Evolutionary conservation across 1,140 invertebrate species (phyloP), one percentile per base, ranked within the genome.

Genomic region (Hirudo medicinalis): DNA sequence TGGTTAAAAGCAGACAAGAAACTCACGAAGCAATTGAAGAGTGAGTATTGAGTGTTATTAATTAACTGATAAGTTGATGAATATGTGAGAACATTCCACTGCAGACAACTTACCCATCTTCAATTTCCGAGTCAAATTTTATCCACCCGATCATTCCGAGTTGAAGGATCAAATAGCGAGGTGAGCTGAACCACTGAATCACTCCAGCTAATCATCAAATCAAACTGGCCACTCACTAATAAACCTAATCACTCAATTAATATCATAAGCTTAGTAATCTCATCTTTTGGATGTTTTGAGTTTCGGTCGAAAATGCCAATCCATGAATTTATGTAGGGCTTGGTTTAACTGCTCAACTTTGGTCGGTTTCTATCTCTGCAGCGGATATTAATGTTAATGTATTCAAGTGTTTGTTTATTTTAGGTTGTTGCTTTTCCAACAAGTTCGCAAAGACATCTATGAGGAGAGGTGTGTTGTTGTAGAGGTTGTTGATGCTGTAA

Each of bases 21-120:
- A 32, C 22, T 63, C 19, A 15, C 57, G 29, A 22, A 63, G 29
- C 57, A 63, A 63, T 25, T 63, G 22, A 63, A 63, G 17, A 63
- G 57, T 63, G 57, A 63, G 22, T 32, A 25, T 63, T 63, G 57
- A 63, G 15, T 49, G 43, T 49, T 49, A 49, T 49, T 49, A 49
- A 49, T 49, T 49, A 49, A 49, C 43, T 49, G 43, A 49, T 49
- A 49, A 49, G 43, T 49, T 49, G 15, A 49, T 17, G 43, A 49
- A 5, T 15, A 49, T 49, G 43, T 49, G 43, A 49, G 43, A 49
- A 49, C 43, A 49, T 49, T 49, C 43, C 43, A 49, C 15, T 11
- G 43, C 22, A 32, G 57, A 25, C 57, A 63, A 63, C 57, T 15
- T 63, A 25, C 22, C 29, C 29, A 63, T 63, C 13, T 63, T 63